phyloP scores from a whole-genome alignment of 92 coral and sea anemone species.

The Virgularia gustaviana region DNA sequence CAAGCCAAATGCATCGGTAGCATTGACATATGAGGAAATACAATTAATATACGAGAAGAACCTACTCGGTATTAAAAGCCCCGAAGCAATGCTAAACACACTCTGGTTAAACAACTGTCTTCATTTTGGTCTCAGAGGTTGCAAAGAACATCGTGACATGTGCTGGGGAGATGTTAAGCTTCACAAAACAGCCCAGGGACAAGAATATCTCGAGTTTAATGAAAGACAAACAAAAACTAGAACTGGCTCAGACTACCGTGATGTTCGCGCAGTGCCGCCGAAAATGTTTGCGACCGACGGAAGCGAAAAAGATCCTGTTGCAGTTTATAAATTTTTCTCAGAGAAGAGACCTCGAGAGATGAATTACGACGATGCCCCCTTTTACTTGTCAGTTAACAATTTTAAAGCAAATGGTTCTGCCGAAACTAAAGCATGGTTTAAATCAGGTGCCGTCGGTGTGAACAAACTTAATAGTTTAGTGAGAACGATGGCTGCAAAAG shows the following conservation, averaged over 20 bases:
- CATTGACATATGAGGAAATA: constrained; percentile 30
- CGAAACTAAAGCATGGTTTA: not conserved
- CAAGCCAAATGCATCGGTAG: constrained; percentile 40
- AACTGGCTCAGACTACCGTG: too few species aligned
- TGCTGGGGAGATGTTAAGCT: constrained; percentile 17
- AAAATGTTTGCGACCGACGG: constrained; percentile 46
- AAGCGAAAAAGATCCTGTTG: constrained; percentile 36
- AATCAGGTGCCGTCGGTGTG: not conserved
- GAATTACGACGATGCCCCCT: constrained; percentile 47
- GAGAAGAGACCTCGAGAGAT: constrained; percentile 48
- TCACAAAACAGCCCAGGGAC: constrained; percentile 28
- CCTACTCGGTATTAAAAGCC: constrained; percentile 45
- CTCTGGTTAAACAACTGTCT: constrained; percentile 36
- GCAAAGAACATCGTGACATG: constrained; percentile 5
- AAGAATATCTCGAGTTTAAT: constrained; percentile 49
- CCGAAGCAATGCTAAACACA: constrained; percentile 20
- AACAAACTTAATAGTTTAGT: constrained; percentile 25
- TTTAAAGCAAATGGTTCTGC: not conserved
- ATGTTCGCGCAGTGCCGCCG: constrained; percentile 20
- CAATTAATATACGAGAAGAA: constrained; percentile 31
- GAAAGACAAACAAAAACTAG: constrained; percentile 47
- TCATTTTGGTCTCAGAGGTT: constrained; percentile 35
- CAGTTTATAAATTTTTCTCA: constrained; percentile 49
- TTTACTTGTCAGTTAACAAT: constrained; percentile 47
- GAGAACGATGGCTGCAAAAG: constrained; percentile 12